Evolutionary conservation across 2,113 vertebrate genomes (phyloP).

Genomic region (Physeter macrocephalus): DNA sequence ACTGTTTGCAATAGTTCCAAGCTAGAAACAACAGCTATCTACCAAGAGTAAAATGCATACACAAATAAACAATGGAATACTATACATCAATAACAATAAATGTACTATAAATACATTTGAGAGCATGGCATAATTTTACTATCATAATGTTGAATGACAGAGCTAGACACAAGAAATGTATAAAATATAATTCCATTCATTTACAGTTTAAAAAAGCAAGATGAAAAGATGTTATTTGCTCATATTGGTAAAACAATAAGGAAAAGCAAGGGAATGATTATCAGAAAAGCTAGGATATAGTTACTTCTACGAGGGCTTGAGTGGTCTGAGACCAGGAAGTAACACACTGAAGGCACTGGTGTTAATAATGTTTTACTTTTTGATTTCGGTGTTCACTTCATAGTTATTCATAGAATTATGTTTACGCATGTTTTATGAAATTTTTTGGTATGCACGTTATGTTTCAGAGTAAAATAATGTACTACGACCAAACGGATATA

Average conservation of each 20-base stretch:
- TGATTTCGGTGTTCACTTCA: not conserved
- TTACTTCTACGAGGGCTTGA: not conserved
- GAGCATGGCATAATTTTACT: not conserved
- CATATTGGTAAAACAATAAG: not conserved
- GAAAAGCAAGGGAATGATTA: not conserved
- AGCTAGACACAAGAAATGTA: not conserved
- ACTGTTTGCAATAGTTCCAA: not conserved
- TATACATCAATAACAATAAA: not conserved
- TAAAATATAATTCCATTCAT: not conserved
- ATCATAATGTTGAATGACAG: not conserved
- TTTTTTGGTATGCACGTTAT: not conserved
- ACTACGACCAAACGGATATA: not conserved
- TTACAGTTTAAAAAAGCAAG: not conserved
- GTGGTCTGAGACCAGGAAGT: not conserved
- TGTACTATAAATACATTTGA: not conserved
- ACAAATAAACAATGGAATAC: not conserved
- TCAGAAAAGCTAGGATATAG: not conserved
- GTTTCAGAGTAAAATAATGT: not conserved
- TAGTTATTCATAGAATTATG: not conserved
- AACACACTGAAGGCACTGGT: not conserved
- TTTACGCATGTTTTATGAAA: not conserved
- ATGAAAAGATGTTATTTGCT: not conserved
- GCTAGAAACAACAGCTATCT: not conserved
- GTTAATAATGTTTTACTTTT: not conserved
- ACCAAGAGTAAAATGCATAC: not conserved